Base-by-base conservation (phyloP, 2,113 vertebrate species). In the Gulo gulo region DNA sequence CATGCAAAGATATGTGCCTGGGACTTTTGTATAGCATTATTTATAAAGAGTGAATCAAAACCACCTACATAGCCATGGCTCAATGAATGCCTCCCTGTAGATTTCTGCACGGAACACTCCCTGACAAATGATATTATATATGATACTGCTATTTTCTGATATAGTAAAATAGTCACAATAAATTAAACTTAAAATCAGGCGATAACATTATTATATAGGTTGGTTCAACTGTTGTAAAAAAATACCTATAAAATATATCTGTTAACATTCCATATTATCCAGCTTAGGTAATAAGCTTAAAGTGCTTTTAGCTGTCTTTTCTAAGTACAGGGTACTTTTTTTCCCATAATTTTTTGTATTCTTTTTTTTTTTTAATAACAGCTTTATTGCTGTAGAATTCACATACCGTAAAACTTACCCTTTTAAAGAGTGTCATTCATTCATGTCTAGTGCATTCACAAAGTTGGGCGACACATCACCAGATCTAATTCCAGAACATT, bases 1-100 rank as follows among this genome's bases (percentile, higher is more conserved):
- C 1, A 3, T 4, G 23, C 23, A 10, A 18, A 81, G n/a, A 1
- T 21, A 2, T 20, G 0, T 24, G 8, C 2, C 4, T 2, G 9
- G 23, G 8, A 9, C 6, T 9, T 24, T 21, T 1, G 0, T 0
- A 24, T 6, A 36, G 0, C 13, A 2, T 26, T 9, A 14, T 29
- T 87, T 10, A 34, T 39, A 34, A 88, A 78, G 9, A 18, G 1
- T 7, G 15, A 14, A 21, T 47, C 4, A 45, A 83, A 47, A 82
- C 18, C 15, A n/a, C 20, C 16, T 39, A 12, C 6, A 15, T 1
- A 31, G 47, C 14, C 2, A 8, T 31, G 0, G 15, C 42, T 47
- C 5, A 18, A 24, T 18, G 67, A 74, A 74, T 6, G 10, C 24
- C 2, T 50, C 50, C 2, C 0, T 57, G 23, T 2, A 3, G 74